Conservation (phyloP, 1,140 invertebrate species). For the Zaprionus taronus region DNA sequence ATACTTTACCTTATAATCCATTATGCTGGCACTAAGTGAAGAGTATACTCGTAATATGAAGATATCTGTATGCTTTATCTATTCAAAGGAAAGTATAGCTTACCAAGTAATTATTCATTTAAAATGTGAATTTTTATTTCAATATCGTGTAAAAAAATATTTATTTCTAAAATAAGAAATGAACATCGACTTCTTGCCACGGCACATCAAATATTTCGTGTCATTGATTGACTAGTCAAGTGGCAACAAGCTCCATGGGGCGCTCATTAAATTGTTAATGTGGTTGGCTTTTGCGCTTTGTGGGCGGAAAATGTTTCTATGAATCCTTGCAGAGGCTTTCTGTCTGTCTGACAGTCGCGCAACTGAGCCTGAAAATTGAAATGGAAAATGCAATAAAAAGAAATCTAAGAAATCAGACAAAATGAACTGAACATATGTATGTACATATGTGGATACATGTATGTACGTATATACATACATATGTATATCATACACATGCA, state of each 20-base stretch:
- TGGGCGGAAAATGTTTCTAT: conserved; percentile 9
- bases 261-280: conserved; percentile 53
- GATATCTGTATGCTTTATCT: background rate
- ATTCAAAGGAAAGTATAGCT: background rate
- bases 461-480: background rate
- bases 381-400: conserved; percentile 44
- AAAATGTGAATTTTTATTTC: background rate
- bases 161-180: conserved; percentile 3
- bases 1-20: background rate
- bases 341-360: conserved; percentile 1
- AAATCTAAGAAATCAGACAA: conserved; percentile 17
- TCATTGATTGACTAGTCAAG: conserved; percentile 42
- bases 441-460: background rate
- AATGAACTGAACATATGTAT: background rate
- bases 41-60: background rate
- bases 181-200: background rate
- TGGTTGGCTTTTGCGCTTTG: conserved; percentile 41
- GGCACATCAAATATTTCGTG: conserved; percentile 26
- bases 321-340: conserved; percentile 1
- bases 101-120: background rate
- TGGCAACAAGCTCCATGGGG: conserved; percentile 15
- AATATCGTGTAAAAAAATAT: no score
- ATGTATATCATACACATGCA: background rate
- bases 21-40: conserved; percentile 22
- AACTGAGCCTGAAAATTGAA: conserved; percentile 34